Base-by-base conservation (phyloP, 2,888 invertebrate genomes). In the Apamea anceps region DNA sequence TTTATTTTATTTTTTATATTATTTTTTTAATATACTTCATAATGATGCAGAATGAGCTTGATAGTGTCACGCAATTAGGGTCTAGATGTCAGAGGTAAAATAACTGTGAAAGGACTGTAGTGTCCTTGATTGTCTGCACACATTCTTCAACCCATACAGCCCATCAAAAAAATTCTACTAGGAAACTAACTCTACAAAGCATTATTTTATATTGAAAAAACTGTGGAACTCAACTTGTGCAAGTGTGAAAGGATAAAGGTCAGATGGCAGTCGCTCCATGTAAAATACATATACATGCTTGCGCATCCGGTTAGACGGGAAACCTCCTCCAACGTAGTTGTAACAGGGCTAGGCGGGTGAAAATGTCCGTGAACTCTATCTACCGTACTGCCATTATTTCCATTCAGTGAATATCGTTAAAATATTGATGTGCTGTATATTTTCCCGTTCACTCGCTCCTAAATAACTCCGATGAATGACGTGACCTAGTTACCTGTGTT, bases 401-500 rank as follows among this genome's bases (percentile, higher is more conserved):
- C 25, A 63, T 72, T 67, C 71, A 72, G 28, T 81, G 73, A 73
- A 75, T 75, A 72, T 75, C 37, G 71, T 79, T 76, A 79, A 85
- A 79, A 79, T 82, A 85, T 85, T 79, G 71, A 76, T 76, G 65
- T 73, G 63, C 57, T 82, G 60, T 75, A 85, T 76, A 85, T 76
- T 85, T 85, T 67, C 82, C 75, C 66, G 75, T 82, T 80, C 71
- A 77, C 60, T 72, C 21, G 45, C 42, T 42, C 54, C 42, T 70
- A 42, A 76, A 71, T 85, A 71, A 60, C 42, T 72, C 25, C 72
- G 51, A 71, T 76, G 67, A 82, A 82, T 82, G 79, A 74, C 67
- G n/a, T 82, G 85, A 85, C 85, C 86, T 65, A 84, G 77, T 86
- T 84, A 86, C 87, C 77, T 85, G 80, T 68, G 63, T 76, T 82